These are phyloP conservation scores for Mastomys coucha DNA, from an alignment of 2,113 vertebrate species.

Conservation along the genomic window DNA sequence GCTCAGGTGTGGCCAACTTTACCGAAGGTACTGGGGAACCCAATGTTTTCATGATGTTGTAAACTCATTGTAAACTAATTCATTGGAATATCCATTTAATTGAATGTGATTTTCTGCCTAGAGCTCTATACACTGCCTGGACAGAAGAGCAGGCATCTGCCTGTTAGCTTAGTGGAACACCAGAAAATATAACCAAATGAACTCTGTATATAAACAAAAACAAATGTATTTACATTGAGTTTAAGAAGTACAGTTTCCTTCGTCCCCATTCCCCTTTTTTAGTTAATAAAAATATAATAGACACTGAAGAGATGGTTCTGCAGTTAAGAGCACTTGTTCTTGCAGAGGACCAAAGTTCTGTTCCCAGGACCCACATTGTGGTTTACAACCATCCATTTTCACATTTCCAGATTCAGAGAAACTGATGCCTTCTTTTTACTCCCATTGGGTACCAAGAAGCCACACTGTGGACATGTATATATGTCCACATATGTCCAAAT, in stretches of 20 bases:
- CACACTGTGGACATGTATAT: not conserved
- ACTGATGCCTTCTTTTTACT: too few relatives aligned
- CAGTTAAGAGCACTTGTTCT: not conserved
- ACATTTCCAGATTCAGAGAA: not conserved
- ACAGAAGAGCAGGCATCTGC: not conserved
- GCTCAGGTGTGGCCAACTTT: accelerated
- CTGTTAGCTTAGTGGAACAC: not conserved
- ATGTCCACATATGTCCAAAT: not conserved
- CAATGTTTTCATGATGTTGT: accelerated
- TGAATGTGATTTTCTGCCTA: not conserved
- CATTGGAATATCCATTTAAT: not conserved
- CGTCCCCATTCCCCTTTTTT: not conserved
- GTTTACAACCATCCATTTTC: not conserved
- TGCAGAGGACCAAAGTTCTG: not conserved
- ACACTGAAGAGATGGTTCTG: not conserved
- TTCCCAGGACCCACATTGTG: too few relatives aligned
- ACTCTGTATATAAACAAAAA: not conserved
- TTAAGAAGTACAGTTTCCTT: not conserved
- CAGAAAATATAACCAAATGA: not conserved
- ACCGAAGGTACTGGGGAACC: not conserved
- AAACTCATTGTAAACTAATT: not conserved
- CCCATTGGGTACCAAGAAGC: not conserved
- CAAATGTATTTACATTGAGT: not conserved
- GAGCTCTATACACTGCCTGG: not conserved
- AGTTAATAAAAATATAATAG: not conserved